phyloP scores from a whole-genome alignment of 2,888 invertebrate species.

The Polia nebulosa region DNA sequence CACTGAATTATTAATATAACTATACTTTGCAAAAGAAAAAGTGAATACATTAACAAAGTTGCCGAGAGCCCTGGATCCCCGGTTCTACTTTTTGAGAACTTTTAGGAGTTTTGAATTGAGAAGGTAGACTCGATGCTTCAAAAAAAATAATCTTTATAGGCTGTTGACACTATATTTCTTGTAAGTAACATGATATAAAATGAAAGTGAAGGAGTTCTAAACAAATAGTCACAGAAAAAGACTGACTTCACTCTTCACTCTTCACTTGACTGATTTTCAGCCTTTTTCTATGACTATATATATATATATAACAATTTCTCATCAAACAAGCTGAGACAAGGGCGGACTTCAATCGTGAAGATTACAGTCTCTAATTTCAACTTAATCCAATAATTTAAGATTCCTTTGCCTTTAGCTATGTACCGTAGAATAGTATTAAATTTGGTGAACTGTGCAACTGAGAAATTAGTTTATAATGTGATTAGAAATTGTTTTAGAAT shows the following conservation, averaged over 20 bases:
- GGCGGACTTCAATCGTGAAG: conserved; percentile 56
- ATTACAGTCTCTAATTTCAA: conserved; percentile 63
- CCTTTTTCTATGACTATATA: too few species aligned
- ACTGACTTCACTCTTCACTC: too few species aligned
- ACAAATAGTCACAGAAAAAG: conserved; percentile 13
- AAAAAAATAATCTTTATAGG: neutral
- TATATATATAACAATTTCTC: conserved; percentile 51
- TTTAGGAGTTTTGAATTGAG: conserved; percentile 4
- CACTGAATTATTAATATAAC: conserved; percentile 34
- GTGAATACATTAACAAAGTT: conserved; percentile 4
- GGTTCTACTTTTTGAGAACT: neutral
- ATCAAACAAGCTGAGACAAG: conserved; percentile 43
- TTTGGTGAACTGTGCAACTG: conserved; percentile 42
- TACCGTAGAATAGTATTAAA: conserved; percentile 56
- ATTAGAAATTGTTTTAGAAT: conserved; percentile 37
- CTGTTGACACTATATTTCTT: neutral
- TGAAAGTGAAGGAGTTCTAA: neutral
- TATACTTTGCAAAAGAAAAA: conserved; percentile 9
- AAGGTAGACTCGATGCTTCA: neutral
- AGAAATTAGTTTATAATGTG: conserved; percentile 48
- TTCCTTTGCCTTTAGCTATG: conserved; percentile 51
- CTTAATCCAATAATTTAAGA: conserved; percentile 59
- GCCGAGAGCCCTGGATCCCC: neutral
- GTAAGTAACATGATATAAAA: neutral
- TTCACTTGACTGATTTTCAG: too few species aligned